Evolutionary conservation across 2,888 invertebrate genomes (phyloP).

Genomic region (Andrena hattorfiana): DNA sequence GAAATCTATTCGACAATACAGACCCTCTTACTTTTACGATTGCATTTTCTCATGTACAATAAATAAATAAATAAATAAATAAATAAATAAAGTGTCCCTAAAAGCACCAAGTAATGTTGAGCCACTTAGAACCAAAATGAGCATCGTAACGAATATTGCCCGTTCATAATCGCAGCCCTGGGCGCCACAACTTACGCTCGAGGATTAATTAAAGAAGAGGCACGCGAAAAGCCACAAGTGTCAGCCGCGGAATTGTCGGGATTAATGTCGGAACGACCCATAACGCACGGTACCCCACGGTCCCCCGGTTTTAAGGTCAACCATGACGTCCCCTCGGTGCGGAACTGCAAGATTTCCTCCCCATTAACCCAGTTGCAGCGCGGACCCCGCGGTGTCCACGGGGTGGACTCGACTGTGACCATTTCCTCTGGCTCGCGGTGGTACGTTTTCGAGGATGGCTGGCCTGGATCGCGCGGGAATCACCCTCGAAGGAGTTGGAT

Average conservation of each 20-base stretch:
- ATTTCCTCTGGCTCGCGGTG: conserved; percentile 26
- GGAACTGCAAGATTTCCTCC: conserved; percentile 29
- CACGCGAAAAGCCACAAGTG: conserved; percentile 26
- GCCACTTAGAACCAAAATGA: background rate
- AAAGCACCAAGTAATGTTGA: too few species aligned
- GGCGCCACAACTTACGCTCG: background rate
- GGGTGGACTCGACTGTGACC: conserved; percentile 18
- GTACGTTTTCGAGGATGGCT: conserved; percentile 1
- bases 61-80: too few species aligned
- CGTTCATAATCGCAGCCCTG: background rate
- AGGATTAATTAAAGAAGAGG: conserved; percentile 35
- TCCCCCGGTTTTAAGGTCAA: conserved; percentile 5
- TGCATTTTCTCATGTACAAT: too few species aligned
- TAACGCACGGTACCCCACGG: conserved; percentile 1
- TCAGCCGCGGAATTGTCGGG: conserved; percentile 10
- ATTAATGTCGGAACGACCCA: conserved; percentile 35
- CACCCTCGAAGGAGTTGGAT: conserved; percentile 33
- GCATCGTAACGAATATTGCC: background rate
- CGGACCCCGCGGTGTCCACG: conserved; percentile 1
- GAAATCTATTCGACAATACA: too few species aligned
- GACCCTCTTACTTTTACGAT: too few species aligned
- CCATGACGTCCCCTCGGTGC: conserved; percentile 11
- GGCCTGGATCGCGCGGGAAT: conserved; percentile 16
- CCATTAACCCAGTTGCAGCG: conserved; percentile 43
- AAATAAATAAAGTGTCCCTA: too few species aligned